Percentiles rank a stretch among this genome's conserved stretches.
Evolutionary conservation across 2,797 vertebrate species (phyloP).

Genomic region (Cyprinodon diabolis): DNA sequence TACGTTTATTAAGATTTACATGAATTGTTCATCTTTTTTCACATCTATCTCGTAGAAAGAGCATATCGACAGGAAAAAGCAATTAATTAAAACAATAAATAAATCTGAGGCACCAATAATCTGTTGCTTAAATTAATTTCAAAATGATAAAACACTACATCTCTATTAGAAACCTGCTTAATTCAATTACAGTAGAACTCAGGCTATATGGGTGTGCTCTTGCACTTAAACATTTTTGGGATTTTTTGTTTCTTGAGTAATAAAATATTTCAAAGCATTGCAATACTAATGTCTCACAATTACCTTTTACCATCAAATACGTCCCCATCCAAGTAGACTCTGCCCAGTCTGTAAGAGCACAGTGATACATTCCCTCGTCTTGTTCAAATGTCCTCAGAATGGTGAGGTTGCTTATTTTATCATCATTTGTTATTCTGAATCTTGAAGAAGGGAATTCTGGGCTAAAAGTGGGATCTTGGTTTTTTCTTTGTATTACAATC

Average conservation of each 20-base stretch:
- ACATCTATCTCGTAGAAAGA: not conserved
- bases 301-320: conserved; percentile 26
- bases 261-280: not conserved
- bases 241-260: not conserved
- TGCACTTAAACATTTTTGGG: not conserved
- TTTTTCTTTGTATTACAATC: not conserved
- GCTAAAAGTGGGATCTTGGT: accelerated
- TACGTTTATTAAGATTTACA: not conserved
- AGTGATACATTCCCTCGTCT: conserved; percentile 47
- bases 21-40: not conserved
- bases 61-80: not conserved
- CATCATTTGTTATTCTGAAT: accelerated
- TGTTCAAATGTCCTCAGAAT: conserved; percentile 13
- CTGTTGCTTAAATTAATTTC: too few relatives aligned
- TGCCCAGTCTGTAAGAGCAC: not conserved
- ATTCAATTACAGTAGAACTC: not conserved
- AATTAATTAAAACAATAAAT: not conserved
- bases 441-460: not conserved
- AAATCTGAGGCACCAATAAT: too few relatives aligned
- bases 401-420: not conserved
- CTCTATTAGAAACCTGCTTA: not conserved
- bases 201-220: not conserved
- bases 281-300: not conserved
- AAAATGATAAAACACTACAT: not conserved
- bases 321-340: not conserved